phyloP scores from a whole-genome alignment of 1,140 invertebrate genomes.

The Cydia pomonella region DNA sequence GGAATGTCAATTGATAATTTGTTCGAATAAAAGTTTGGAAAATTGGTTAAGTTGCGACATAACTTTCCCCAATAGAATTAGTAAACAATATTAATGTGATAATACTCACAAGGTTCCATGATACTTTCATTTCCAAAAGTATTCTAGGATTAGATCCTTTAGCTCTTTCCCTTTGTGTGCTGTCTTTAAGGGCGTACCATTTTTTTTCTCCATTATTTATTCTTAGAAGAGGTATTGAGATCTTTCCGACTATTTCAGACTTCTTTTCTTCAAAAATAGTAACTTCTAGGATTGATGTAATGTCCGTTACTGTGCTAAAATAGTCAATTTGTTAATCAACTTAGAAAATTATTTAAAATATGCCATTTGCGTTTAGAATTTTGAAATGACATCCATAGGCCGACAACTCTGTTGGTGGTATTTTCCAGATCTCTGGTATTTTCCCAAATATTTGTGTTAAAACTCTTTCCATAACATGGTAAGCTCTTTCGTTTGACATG shows the following conservation, averaged over 20 bases:
- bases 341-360: not conserved
- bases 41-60: no score
- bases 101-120: conserved; percentile 89
- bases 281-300: conserved; percentile 95
- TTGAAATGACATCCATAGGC: not conserved
- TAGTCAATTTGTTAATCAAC: conserved; percentile 1
- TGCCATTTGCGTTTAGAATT: not conserved
- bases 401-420: not conserved
- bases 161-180: conserved; percentile 90
- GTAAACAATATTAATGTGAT: not conserved
- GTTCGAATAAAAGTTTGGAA: no score
- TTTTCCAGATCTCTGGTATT: no score
- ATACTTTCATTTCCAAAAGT: conserved; percentile 92
- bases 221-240: conserved; percentile 92
- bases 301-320: conserved; percentile 95
- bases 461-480: not conserved
- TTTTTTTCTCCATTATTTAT: conserved; percentile 93
- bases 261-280: conserved; percentile 98
- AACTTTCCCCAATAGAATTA: no score
- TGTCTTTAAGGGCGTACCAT: conserved; percentile 98
- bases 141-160: conserved; percentile 87
- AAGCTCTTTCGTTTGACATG: no score
- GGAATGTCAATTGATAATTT: no score
- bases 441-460: no score
- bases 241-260: conserved; percentile 96